Percentiles rank a stretch among this genome's conserved stretches.
These are phyloP conservation scores for Lycaon pictus DNA, from an alignment of 2,113 vertebrate species.

Conservation along the genomic window DNA sequence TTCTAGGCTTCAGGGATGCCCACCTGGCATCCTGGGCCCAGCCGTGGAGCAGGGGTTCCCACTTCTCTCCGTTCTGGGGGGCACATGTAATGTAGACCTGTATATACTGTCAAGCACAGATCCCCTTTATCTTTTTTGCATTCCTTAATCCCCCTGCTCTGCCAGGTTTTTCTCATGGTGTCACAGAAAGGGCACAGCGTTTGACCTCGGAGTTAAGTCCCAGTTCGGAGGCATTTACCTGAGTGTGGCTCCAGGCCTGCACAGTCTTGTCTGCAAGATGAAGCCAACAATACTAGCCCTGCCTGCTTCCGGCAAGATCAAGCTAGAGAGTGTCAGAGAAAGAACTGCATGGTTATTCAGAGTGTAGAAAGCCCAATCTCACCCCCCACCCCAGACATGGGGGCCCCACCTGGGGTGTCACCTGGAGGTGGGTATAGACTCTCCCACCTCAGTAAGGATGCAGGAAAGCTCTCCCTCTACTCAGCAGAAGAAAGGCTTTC, in stretches of 20 bases:
- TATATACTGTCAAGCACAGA: neutral
- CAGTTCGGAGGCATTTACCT: neutral
- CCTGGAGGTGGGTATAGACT: neutral
- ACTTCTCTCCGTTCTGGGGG: neutral
- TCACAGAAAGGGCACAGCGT: slow-evolving; percentile 7
- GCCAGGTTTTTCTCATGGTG: neutral
- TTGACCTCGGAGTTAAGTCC: neutral
- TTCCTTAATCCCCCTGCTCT: neutral
- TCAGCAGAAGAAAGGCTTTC: slow-evolving; percentile 5
- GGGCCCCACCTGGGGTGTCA: neutral
- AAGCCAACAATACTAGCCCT: neutral
- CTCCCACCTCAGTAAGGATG: neutral
- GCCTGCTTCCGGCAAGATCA: neutral
- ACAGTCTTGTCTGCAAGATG: neutral
- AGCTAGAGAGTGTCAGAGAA: neutral
- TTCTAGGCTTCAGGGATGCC: neutral
- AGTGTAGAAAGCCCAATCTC: neutral
- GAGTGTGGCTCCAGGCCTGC: neutral
- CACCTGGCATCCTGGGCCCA: neutral
- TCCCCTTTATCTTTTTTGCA: neutral
- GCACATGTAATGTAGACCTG: neutral
- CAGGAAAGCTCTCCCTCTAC: neutral
- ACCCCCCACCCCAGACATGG: neutral
- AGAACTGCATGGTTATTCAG: neutral
- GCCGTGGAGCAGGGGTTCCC: neutral